Conservation (phyloP, 64 coral and sea anemone species). For the Dendrophyllia cribrosa region DNA sequence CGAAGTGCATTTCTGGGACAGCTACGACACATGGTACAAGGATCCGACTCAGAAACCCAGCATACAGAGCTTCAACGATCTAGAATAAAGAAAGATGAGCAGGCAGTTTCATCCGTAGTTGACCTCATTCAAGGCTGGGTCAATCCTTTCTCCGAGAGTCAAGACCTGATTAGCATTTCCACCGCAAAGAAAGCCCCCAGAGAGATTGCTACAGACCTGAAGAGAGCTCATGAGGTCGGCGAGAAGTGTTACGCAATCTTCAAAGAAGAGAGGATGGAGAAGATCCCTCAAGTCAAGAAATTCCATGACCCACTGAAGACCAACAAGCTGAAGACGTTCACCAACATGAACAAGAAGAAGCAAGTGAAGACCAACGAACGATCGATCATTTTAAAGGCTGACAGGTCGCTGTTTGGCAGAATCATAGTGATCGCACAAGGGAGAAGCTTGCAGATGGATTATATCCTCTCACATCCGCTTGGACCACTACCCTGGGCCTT, state of each 20-base stretch:
- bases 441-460: constrained; percentile 25
- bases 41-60: too few relatives aligned
- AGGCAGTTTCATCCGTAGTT: constrained; percentile 34
- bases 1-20: constrained; percentile 18
- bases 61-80: constrained; percentile 43
- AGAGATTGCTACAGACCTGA: constrained; percentile 34
- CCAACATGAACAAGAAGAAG: constrained; percentile 26
- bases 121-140: background rate
- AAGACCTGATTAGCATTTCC: constrained; percentile 64
- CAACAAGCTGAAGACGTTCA: constrained; percentile 57
- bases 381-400: constrained; percentile 45
- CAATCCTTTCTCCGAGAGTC: constrained; percentile 39
- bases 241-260: constrained; percentile 33
- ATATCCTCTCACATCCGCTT: constrained; percentile 20
- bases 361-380: constrained; percentile 35
- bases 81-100: constrained; percentile 47
- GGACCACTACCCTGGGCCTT: constrained; percentile 54
- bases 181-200: constrained; percentile 29
- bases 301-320: constrained; percentile 50
- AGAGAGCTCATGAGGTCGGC: background rate
- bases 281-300: background rate
- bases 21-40: background rate
- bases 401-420: constrained; percentile 36
- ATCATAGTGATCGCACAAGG: constrained; percentile 44
- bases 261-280: constrained; percentile 3